phyloP scores from a whole-genome alignment of 2,113 vertebrate genomes.

The Pelmatolapia mariae region DNA sequence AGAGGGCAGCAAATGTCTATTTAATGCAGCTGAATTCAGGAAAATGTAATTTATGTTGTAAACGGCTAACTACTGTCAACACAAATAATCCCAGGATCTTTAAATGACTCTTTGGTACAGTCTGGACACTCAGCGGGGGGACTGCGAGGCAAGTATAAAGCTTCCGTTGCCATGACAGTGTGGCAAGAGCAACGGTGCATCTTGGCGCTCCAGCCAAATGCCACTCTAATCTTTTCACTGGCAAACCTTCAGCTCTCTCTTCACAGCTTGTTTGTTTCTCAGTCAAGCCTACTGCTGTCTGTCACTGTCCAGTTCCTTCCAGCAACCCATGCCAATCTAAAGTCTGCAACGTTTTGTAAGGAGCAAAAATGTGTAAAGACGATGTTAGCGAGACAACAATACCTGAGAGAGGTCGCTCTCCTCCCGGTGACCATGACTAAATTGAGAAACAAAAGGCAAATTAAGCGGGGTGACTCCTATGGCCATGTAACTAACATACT shows the following conservation, averaged over 20 bases:
- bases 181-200: conserved; percentile 52
- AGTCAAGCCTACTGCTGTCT: conserved; percentile 54
- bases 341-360: conserved; percentile 24
- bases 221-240: conserved; percentile 71
- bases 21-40: not conserved
- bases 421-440: conserved; percentile 38
- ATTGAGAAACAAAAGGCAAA: conserved; percentile 28
- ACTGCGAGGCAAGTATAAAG: conserved; percentile 36
- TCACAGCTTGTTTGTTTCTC: conserved; percentile 65
- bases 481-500: not conserved
- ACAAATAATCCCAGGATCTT: conserved; percentile 21
- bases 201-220: conserved; percentile 54
- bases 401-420: conserved; percentile 39
- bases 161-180: conserved; percentile 64
- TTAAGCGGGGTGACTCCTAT: conserved; percentile 21
- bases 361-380: conserved; percentile 33
- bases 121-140: conserved; percentile 37
- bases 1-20: not conserved
- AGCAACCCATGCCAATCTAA: conserved; percentile 32
- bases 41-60: not conserved
- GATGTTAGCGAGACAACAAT: conserved; percentile 13
- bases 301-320: conserved; percentile 49
- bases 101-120: conserved; percentile 48
- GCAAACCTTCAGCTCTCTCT: conserved; percentile 53
- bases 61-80: not conserved